Percentiles rank a stretch among this genome's conserved stretches.
These are phyloP conservation scores for Actinia equina DNA, from an alignment of 64 coral and sea anemone species.

Conservation along the genomic window DNA sequence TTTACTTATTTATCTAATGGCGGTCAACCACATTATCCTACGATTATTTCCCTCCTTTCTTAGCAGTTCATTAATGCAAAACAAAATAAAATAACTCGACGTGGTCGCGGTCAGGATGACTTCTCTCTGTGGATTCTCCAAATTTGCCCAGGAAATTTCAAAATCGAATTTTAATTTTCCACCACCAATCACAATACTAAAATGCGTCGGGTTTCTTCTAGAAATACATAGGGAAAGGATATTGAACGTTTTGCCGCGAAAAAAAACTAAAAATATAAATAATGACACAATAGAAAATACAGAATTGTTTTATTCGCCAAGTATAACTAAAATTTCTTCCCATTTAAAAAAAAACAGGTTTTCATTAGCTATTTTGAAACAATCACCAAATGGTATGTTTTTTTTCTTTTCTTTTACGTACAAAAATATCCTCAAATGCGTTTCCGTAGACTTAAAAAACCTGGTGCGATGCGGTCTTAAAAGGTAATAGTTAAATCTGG, in stretches of 20 bases:
- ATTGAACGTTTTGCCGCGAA: background rate
- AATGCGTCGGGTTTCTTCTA: background rate
- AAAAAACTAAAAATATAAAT: background rate
- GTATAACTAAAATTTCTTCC: background rate
- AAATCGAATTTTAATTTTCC: background rate
- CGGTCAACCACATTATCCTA: conserved; percentile 1
- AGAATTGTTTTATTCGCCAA: background rate
- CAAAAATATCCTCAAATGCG: background rate
- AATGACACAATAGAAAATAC: background rate
- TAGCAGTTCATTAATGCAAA: background rate
- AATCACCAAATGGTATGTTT: background rate
- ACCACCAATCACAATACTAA: background rate
- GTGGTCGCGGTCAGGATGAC: background rate
- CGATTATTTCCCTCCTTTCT: background rate
- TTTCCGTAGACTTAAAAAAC: background rate
- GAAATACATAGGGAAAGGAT: background rate
- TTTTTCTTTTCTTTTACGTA: background rate
- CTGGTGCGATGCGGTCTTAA: conserved; percentile 7
- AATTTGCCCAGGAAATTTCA: background rate
- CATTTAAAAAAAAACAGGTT: background rate
- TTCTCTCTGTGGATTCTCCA: background rate
- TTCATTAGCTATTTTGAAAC: background rate
- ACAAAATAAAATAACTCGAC: background rate
- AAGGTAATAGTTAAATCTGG: background rate
- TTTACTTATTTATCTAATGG: conserved; percentile 17